Base-by-base conservation (phyloP, 2,888 invertebrate species). In the Eledona agricola region DNA sequence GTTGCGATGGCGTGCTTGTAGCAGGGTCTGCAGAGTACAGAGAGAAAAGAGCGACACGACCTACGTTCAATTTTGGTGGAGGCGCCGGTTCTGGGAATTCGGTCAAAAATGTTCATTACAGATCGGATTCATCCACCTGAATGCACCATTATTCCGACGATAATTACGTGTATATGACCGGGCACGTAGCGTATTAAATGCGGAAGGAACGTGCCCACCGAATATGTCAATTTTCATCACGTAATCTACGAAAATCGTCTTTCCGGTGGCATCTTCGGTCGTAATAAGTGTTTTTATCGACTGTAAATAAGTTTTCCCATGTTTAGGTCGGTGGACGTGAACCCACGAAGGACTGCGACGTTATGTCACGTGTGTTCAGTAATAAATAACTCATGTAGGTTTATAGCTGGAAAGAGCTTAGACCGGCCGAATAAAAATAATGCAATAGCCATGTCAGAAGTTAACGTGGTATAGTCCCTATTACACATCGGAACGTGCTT, bases 331-430 rank as follows among this genome's bases (percentile, higher is more conserved):
- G 50, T 57, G 51, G 61, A 60, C 59, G 58, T 57, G 58, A 52
- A 60, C 51, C 45, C 17, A 16, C 57, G 37, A 16, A 52, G 53
- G 59, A 60, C 58, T 53, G 55, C 35, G 46, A 59, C 63, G 52
- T 64, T 64, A 61, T 62, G 65, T 65, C 67, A 65, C 65, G 66
- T 65, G 62, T 66, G 58, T 53, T 55, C 51, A 45, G 59, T 55
- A 67, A 68, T 68, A 68, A 68, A 68, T 68, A 68, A 67, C 64
- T 66, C 66, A 62, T 57, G 61, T 58, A 59, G 63, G 64, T 65
- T 68, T 68, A 68, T 60, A 55, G 62, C 61, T 46, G 49, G 53
- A 57, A 58, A 55, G 55, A 53, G 65, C 59, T 59, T 57, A 57
- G 63, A 60, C 58, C 56, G 57, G 42, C 59, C 60, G 58, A 67